phyloP scores from a whole-genome alignment of 2,888 invertebrate species.

The Agonopterix alstromeriana region DNA sequence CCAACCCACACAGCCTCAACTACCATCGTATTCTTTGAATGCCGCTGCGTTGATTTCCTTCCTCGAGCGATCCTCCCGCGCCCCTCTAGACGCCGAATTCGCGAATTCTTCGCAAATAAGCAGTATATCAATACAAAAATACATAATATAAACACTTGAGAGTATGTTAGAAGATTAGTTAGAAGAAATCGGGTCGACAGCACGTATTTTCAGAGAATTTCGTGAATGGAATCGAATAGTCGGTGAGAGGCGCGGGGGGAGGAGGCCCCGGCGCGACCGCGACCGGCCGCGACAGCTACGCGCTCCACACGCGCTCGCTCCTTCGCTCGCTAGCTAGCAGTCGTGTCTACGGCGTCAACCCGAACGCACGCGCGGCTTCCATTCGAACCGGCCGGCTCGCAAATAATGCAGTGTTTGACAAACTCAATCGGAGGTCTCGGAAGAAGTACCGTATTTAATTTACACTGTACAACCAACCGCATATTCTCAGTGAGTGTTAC shows the following conservation, averaged over 20 bases:
- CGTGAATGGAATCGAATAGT: conserved; percentile 59
- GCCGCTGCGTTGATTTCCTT: conserved; percentile 62
- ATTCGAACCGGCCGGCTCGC: conserved; percentile 71
- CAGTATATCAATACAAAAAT: conserved; percentile 8
- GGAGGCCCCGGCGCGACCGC: conserved; percentile 19
- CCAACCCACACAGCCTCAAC: conserved; percentile 23
- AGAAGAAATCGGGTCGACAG: conserved; percentile 19
- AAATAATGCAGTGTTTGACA: conserved; percentile 76
- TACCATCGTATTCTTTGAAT: conserved; percentile 24
- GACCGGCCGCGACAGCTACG: conserved; percentile 25
- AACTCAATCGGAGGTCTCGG: conserved; percentile 75
- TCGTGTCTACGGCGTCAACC: conserved; percentile 69
- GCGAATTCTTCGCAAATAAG: conserved; percentile 15
- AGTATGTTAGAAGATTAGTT: conserved; percentile 11
- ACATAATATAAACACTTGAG: conserved; percentile 1
- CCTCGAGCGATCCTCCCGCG: conserved; percentile 32
- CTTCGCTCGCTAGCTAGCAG: conserved; percentile 27
- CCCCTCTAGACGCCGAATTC: conserved; percentile 34
- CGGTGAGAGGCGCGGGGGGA: conserved; percentile 25
- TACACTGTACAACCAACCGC: conserved; percentile 72
- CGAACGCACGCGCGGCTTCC: conserved; percentile 70
- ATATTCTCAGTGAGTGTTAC: conserved; percentile 77
- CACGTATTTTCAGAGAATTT: conserved; percentile 64
- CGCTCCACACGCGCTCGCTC: conserved; percentile 22
- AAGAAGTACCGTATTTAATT: conserved; percentile 72